These are phyloP conservation scores for Girardinichthys multiradiatus DNA, from an alignment of 2,113 vertebrate species.

Conservation along the genomic window DNA sequence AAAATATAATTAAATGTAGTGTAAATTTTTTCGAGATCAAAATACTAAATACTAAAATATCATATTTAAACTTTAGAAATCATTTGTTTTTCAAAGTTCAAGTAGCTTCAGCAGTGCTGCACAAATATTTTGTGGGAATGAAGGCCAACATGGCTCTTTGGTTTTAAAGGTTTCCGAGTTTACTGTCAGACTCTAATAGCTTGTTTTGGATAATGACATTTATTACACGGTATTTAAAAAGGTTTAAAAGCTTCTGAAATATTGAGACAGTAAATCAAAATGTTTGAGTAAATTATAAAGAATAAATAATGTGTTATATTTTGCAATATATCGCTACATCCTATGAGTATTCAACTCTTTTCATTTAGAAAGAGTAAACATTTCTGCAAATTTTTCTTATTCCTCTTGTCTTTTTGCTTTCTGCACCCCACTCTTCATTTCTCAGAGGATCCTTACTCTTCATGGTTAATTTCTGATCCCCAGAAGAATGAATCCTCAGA, in stretches of 20 bases:
- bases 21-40: no score
- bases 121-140: no score
- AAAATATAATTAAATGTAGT: no score
- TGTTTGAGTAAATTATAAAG: not conserved
- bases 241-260: not conserved
- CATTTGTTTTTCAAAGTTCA: no score
- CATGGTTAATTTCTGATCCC: conserved; percentile 66
- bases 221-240: not conserved
- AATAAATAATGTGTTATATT: not conserved
- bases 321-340: not conserved
- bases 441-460: conserved; percentile 49
- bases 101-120: no score
- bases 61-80: no score
- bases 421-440: conserved; percentile 28
- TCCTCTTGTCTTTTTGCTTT: conserved; percentile 8
- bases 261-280: not conserved
- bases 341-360: no score
- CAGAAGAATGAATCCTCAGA: conserved; percentile 50
- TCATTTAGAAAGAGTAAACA: no score
- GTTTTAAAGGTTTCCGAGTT: no score
- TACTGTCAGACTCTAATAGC: no score
- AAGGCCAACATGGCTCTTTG: no score
- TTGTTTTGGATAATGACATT: not conserved
- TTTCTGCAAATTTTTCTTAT: not conserved
- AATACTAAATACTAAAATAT: no score